phyloP scores from a whole-genome alignment of 2,113 vertebrate genomes.

The Crotalus horridus region DNA sequence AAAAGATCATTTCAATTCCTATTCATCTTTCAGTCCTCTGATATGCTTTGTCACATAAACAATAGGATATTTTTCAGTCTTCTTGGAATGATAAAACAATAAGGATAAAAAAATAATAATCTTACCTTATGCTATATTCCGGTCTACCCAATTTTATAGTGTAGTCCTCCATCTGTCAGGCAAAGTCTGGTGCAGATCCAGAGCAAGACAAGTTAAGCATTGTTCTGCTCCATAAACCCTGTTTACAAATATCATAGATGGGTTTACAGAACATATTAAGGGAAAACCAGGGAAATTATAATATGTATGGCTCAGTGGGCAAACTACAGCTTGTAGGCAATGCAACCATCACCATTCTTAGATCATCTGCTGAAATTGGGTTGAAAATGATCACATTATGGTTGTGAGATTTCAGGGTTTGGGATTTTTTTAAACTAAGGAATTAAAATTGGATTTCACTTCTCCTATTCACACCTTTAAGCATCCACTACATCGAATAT shows the following conservation, averaged over 20 bases:
- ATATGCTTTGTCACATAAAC: background rate
- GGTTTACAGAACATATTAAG: background rate
- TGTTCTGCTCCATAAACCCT: background rate
- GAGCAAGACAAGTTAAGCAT: background rate
- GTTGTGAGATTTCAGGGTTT: background rate
- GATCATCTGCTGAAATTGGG: background rate
- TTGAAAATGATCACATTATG: background rate
- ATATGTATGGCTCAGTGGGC: background rate
- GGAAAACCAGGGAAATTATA: background rate
- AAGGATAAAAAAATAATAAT: background rate
- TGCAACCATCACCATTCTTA: background rate
- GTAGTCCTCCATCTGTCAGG: background rate
- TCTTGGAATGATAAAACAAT: background rate
- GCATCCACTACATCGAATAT: background rate
- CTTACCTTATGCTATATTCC: background rate
- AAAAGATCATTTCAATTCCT: background rate
- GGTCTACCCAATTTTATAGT: background rate
- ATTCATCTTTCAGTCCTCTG: background rate
- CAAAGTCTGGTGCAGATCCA: background rate
- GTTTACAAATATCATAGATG: background rate
- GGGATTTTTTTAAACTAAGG: background rate
- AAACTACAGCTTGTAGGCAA: background rate
- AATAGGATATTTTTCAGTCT: background rate
- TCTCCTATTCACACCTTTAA: background rate
- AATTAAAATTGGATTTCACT: background rate